A percentile compares a stretch with the other conserved stretches of the same genome.
These are phyloP conservation scores for Prolemur simus DNA, from an alignment of 2,113 vertebrate species.

Conservation along the genomic window DNA sequence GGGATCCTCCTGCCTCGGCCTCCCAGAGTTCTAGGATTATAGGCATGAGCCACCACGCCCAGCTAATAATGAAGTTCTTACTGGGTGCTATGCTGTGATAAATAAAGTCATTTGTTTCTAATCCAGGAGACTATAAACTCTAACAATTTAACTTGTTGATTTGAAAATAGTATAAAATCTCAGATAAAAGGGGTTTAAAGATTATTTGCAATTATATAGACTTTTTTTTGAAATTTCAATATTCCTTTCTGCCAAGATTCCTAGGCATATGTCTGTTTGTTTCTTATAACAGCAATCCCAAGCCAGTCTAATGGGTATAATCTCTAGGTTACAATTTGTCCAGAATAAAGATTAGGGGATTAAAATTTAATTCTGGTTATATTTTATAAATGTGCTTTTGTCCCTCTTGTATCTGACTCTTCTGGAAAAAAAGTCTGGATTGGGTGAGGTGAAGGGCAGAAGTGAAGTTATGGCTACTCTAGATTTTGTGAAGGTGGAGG, in stretches of 20 bases:
- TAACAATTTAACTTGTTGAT: not conserved
- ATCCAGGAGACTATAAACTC: not conserved
- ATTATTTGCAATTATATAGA: not conserved
- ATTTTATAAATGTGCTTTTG: not conserved
- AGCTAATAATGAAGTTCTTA: not conserved
- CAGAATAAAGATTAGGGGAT: not conserved
- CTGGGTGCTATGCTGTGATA: not conserved
- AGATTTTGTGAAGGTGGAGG: not conserved
- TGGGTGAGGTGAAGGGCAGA: accelerated
- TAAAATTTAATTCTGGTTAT: not conserved
- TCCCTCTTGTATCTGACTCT: not conserved
- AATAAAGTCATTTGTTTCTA: not conserved
- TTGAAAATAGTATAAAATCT: not conserved
- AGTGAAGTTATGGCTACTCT: not conserved
- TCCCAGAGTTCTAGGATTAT: too few species aligned
- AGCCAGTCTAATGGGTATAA: not conserved
- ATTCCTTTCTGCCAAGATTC: not conserved
- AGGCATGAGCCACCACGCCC: too few species aligned
- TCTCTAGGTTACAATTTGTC: not conserved
- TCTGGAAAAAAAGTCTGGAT: not conserved
- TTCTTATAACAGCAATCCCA: not conserved
- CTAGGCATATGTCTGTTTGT: not conserved
- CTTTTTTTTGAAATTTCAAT: not conserved
- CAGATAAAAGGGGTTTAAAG: not conserved
- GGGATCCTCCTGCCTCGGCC: too few species aligned